A percentile compares a stretch with the other conserved stretches of the same genome.
These are phyloP conservation scores for Leucozona laternaria DNA, from an alignment of 2,888 invertebrate species.

Conservation along the genomic window DNA sequence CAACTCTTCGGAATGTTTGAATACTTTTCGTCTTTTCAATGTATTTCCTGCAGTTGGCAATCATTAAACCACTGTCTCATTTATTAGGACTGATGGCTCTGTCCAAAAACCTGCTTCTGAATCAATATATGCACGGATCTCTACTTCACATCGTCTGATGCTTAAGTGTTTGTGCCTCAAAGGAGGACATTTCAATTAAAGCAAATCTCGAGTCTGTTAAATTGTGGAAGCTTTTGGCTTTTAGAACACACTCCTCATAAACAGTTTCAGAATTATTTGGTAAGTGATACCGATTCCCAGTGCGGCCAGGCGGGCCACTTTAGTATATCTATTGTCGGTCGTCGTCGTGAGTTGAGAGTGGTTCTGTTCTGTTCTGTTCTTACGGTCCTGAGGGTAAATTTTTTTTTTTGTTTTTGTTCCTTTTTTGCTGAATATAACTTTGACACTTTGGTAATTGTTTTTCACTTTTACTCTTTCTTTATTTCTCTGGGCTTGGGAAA, in stretches of 20 bases:
- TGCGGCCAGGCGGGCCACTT: constrained; percentile 42
- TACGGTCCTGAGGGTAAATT: constrained; percentile 9
- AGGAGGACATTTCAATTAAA: constrained; percentile 60
- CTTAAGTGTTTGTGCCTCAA: constrained; percentile 21
- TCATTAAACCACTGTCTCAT: background rate
- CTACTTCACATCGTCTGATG: too few species aligned
- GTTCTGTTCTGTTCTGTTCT: background rate
- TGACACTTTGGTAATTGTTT: constrained; percentile 71
- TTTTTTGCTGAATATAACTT: constrained; percentile 46
- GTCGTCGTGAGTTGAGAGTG: background rate
- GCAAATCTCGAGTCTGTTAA: constrained; percentile 54
- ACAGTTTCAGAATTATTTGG: constrained; percentile 58
- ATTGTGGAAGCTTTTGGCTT: constrained; percentile 45
- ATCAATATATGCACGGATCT: constrained; percentile 11
- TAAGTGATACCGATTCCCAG: constrained; percentile 35
- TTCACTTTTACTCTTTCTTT: constrained; percentile 28
- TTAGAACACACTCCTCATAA: constrained; percentile 55
- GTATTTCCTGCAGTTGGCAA: constrained; percentile 6
- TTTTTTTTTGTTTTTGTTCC: constrained; percentile 13
- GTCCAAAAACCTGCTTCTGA: constrained; percentile 6
- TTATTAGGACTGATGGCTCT: background rate
- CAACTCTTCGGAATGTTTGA: too few species aligned
- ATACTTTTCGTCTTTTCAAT: too few species aligned
- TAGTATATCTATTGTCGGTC: constrained; percentile 8
- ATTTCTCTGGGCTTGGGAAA: background rate